Evolutionary conservation across 1,140 invertebrate species (phyloP).

Genomic region (Listronotus bonariensis): DNA sequence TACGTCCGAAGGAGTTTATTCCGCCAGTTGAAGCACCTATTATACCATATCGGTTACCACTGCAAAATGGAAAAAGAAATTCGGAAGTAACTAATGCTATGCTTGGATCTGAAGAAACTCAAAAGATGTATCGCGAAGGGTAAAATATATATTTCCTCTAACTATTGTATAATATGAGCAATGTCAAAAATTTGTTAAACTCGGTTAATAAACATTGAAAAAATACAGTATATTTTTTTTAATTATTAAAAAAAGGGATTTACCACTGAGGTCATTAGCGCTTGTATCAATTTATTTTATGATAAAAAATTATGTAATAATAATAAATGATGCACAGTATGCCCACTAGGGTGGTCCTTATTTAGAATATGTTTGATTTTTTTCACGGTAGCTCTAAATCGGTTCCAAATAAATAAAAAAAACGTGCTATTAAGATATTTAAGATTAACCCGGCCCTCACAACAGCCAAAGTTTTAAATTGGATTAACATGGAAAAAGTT

Average conservation of each 20-base stretch:
- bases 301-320: not conserved
- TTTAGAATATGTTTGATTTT: no score
- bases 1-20: slow-evolving; percentile 43
- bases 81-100: slow-evolving; percentile 52
- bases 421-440: no score
- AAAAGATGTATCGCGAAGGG: slow-evolving; percentile 50
- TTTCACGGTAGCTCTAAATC: no score
- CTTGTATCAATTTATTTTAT: not conserved
- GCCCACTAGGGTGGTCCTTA: no score
- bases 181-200: slow-evolving; percentile 22
- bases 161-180: not conserved
- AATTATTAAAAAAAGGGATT: not conserved
- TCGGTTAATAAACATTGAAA: not conserved
- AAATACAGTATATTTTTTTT: not conserved
- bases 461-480: no score
- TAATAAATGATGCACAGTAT: no score
- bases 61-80: slow-evolving; percentile 48
- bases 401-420: no score
- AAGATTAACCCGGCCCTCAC: no score
- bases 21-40: slow-evolving; percentile 42
- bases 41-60: slow-evolving; percentile 42
- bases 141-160: slow-evolving; percentile 24
- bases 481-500: no score
- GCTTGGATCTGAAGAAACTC: slow-evolving; percentile 48
- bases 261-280: not conserved